A percentile compares a stretch with the other conserved stretches of the same genome.
These are phyloP conservation scores for Drosophila obscura DNA, from an alignment of 1,140 invertebrate species.

Conservation along the genomic window DNA sequence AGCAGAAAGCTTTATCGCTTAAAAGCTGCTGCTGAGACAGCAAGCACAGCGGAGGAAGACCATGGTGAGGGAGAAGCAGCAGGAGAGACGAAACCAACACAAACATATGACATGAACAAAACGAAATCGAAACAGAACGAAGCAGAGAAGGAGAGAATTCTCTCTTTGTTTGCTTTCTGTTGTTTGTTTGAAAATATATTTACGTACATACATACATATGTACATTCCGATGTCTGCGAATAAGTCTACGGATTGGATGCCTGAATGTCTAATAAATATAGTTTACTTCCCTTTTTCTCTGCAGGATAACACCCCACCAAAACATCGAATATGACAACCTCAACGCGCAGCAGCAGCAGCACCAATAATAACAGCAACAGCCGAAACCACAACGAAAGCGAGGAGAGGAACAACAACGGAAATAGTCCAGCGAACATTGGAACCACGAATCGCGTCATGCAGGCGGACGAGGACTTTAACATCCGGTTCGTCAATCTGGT, in stretches of 20 bases:
- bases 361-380: constrained; percentile 27
- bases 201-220: constrained; percentile 23
- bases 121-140: constrained; percentile 30
- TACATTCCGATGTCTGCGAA: constrained; percentile 24
- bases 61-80: background rate
- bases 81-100: constrained; percentile 42
- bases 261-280: no score
- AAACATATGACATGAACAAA: constrained; percentile 44
- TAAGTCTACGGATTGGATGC: background rate
- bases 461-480: constrained; percentile 83
- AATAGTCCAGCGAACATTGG: constrained; percentile 47
- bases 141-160: constrained; percentile 32
- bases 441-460: constrained; percentile 74
- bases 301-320: background rate
- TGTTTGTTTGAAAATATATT: constrained; percentile 7
- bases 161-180: constrained; percentile 40
- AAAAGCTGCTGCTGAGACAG: constrained; percentile 58
- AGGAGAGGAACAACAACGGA: constrained; percentile 30
- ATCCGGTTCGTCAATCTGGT: constrained; percentile 83
- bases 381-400: constrained; percentile 25
- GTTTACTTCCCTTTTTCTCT: no score
- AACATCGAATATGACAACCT: constrained; percentile 69
- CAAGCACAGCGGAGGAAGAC: constrained; percentile 23
- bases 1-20: constrained; percentile 54
- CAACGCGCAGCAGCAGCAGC: constrained; percentile 56